Evolutionary conservation across 2,888 invertebrate species (phyloP).

Genomic region (Fabriciana adippe): DNA sequence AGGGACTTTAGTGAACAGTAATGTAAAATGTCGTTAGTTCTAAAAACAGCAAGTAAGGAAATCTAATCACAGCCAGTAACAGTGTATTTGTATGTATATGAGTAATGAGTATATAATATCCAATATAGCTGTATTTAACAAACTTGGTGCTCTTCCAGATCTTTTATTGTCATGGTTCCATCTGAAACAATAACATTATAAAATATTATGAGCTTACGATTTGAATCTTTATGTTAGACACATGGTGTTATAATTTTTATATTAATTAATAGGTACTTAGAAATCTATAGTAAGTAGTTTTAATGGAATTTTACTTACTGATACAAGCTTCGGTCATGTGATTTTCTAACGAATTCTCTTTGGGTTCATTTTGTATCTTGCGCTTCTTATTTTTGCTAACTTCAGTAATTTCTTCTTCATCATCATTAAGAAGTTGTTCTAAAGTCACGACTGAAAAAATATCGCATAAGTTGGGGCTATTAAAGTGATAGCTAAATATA

Average conservation of each 20-base stretch:
- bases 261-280: too few relatives aligned
- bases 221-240: too few relatives aligned
- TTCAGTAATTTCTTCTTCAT: conserved; percentile 5
- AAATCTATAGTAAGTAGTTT: too few relatives aligned
- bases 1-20: too few relatives aligned
- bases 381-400: conserved; percentile 4
- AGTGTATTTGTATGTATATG: too few relatives aligned
- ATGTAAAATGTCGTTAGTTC: too few relatives aligned
- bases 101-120: too few relatives aligned
- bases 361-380: not conserved
- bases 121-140: not conserved
- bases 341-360: not conserved
- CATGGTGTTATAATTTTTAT: too few relatives aligned
- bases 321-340: not conserved
- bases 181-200: not conserved
- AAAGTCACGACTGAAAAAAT: conserved; percentile 28
- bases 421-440: conserved; percentile 27
- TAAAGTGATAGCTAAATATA: too few relatives aligned
- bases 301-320: not conserved
- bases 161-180: not conserved
- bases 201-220: too few relatives aligned
- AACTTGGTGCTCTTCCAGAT: not conserved
- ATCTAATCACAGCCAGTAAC: too few relatives aligned
- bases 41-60: too few relatives aligned
- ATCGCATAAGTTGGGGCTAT: not conserved